Base-by-base conservation (phyloP, 2,888 invertebrate species). In the Drosophila prostipennis region DNA sequence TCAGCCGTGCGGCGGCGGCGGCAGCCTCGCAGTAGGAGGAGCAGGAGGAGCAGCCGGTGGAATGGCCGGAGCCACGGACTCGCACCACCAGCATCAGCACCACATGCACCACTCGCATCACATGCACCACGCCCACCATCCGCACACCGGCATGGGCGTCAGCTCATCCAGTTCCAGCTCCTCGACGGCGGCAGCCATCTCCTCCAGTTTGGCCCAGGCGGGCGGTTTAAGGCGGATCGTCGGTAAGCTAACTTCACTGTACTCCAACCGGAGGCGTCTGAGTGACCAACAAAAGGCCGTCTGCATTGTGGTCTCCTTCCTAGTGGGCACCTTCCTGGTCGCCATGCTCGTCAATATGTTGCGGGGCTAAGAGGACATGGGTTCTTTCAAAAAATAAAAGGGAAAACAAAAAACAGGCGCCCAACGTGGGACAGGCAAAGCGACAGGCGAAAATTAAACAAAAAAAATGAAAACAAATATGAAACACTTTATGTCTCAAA, bases 151-250 rank as follows among this genome's bases (percentile, higher is more conserved):
- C 10, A 11, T 55, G 26, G 57, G 52, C 23, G 14, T 16, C 40
- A 46, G 7, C 52, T 39, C 49, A 26, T 26, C 43, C 26, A 55
- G 49, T 29, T 45, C 40, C 64, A 48, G 32, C 60, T 53, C 65
- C 64, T 65, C 63, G 8, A 42, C 60, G 37, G 40, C 57, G 23
- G 46, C 61, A 32, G 61, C 61, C 46, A 56, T 70, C 43, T 55
- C 71, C 74, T 72, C 63, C 72, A 76, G 69, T 92, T 37, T 85
- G 58, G 71, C 72, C 29, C 82, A 85, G 32, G 84, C 91, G 89
- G 85, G 93, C 91, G 77, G 93, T 90, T 59, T 93, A 84, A 54
- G 93, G 88, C 80, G 93, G 90, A 80, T 92, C 86, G 87, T 94
- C 32, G 76, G 83, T 76, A 89, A 89, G 75, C 73, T 91, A 16